Percentiles rank a stretch among this genome's conserved stretches.
Conservation (phyloP, 2,888 invertebrate species). For the Chymomyza amoena region DNA sequence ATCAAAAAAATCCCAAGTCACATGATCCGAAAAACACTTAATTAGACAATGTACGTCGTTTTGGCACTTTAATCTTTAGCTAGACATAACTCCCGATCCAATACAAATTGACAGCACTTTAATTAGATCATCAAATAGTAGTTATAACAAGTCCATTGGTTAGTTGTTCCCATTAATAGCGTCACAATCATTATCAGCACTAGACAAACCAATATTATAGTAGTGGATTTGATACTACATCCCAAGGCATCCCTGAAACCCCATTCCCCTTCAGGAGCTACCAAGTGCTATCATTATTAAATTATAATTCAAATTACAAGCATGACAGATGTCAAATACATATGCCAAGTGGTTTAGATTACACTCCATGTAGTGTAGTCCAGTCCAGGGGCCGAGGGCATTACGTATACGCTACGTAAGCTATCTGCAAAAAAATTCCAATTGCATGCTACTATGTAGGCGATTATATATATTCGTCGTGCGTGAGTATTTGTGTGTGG, state of each 20-base stretch:
- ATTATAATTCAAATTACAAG: constrained; percentile 64
- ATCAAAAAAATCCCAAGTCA: neutral
- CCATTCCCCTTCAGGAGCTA: neutral
- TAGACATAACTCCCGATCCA: too few relatives aligned
- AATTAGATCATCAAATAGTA: constrained; percentile 29
- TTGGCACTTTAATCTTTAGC: neutral
- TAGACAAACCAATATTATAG: neutral
- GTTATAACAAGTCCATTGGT: constrained; percentile 28
- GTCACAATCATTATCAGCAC: neutral
- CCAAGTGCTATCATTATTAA: constrained; percentile 47
- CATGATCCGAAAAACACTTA: neutral
- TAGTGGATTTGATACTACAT: neutral
- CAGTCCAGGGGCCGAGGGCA: constrained; percentile 28
- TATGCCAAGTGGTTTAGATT: constrained; percentile 43
- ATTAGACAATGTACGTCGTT: neutral
- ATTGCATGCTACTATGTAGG: neutral
- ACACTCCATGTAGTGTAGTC: constrained; percentile 18
- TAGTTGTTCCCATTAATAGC: constrained; percentile 4
- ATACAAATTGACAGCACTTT: constrained; percentile 13
- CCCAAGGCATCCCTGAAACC: neutral
- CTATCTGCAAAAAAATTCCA: constrained; percentile 22
- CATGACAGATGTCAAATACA: constrained; percentile 59
- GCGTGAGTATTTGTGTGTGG: constrained; percentile 5
- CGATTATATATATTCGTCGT: neutral
- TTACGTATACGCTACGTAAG: constrained; percentile 3